Base-by-base conservation (phyloP, 2,113 vertebrate genomes). In the Semicossyphus pulcher region DNA sequence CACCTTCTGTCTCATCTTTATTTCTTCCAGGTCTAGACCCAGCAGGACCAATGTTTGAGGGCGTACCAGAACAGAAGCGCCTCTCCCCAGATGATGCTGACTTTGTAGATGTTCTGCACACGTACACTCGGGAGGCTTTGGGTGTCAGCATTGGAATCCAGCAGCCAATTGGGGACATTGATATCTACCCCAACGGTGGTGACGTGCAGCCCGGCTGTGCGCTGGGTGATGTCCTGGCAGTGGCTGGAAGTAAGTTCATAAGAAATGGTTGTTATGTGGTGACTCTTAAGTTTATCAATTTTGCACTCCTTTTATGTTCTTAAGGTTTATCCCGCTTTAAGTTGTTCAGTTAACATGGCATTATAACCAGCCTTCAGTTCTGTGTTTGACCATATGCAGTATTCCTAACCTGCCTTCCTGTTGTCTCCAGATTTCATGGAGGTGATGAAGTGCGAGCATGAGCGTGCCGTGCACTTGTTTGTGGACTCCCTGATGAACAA, bases 81-180 rank as follows among this genome's bases (percentile, higher is more conserved):
- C 95, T 99, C 12, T 99, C 97, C 6, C 96, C 98, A 0, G 97
- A 98, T 0, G 98, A 99, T 1, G 98, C 98, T 0, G 94, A 94
- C 83, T 99, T 99, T 58, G 98, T 99, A 45, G 98, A 99, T 0
- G 97, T 99, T 58, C 93, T 99, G 48, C 98, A 99, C 81, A 99
- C 98, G 0, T 98, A 97, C 89, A 96, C 96, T 0, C 91, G 94
- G 2, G 95, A 96, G 69, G 94, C 97, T 0, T 86, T 99, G 20
- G 97, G 98, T 0, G 87, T 99, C 56, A 99, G 97, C 92, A 99
- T 99, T 10, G 98, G 98, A 4, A 99, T 99, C 78, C 95, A 97
- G 91, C 96, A 95, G 94, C 96, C 97, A 0, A 94, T 99, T 31
- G 98, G 98, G 2, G 95, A 99, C 52, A 88, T 99, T 0, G 98